Conservation (phyloP, 2,888 invertebrate species). For the Scaeva pyrastri region DNA sequence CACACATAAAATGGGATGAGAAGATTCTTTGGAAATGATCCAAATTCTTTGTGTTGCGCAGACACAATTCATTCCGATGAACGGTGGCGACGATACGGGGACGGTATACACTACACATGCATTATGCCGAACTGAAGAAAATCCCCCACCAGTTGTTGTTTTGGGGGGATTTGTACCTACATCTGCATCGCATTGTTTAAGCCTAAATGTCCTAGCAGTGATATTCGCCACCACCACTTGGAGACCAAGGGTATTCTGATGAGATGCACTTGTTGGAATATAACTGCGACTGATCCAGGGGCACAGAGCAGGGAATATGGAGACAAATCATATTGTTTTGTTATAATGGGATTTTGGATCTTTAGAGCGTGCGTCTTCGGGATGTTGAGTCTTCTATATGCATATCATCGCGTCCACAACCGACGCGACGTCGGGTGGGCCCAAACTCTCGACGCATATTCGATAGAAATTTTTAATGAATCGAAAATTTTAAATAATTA, state of each 20-base stretch:
- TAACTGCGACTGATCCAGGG: neutral
- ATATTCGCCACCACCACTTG: conserved; percentile 51
- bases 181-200: conserved; percentile 71
- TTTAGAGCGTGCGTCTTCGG: conserved; percentile 18
- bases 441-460: conserved; percentile 48
- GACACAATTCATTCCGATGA: conserved; percentile 75
- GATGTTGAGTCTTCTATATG: no score
- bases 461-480: conserved; percentile 81
- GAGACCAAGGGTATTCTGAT: neutral
- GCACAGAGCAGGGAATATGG: neutral
- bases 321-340: conserved; percentile 52
- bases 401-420: no score
- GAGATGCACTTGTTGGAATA: conserved; percentile 53
- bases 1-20: conserved; percentile 18
- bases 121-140: neutral
- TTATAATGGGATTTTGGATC: conserved; percentile 61
- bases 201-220: conserved; percentile 72
- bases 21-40: conserved; percentile 68
- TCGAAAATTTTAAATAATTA: conserved; percentile 83
- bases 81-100: neutral
- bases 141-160: neutral
- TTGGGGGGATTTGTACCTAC: conserved; percentile 43
- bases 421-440: conserved; percentile 48
- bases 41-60: conserved; percentile 72
- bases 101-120: no score